Percentiles rank a stretch among this genome's conserved stretches.
Conservation (phyloP, 2,888 invertebrate species). For the Epistrophe grossulariae region DNA sequence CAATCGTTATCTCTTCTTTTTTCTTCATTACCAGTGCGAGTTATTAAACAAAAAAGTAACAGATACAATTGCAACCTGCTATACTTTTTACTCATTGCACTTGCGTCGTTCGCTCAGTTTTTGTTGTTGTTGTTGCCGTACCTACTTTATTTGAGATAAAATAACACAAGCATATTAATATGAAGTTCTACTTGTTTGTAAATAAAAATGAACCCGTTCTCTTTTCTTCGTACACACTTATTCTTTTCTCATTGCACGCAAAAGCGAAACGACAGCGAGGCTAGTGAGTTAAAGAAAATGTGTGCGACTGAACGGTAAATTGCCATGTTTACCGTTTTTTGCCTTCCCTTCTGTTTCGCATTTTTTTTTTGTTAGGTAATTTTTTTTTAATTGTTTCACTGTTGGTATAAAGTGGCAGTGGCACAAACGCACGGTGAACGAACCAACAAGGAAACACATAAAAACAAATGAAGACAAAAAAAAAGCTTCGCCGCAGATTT, state of each 20-base stretch:
- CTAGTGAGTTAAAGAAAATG: constrained; percentile 33
- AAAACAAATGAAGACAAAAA: constrained; percentile 19
- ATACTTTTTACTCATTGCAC: constrained; percentile 45
- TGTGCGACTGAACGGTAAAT: constrained; percentile 72
- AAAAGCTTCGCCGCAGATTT: constrained; percentile 47
- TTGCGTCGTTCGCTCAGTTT: constrained; percentile 35
- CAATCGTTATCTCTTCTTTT: neutral
- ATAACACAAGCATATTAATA: neutral
- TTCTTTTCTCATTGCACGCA: constrained; percentile 14
- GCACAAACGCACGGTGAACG: constrained; percentile 32
- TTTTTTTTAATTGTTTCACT: neutral
- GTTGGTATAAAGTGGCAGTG: constrained; percentile 19
- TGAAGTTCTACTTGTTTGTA: neutral
- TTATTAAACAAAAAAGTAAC: neutral
- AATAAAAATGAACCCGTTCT: constrained; percentile 25
- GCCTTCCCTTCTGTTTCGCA: constrained; percentile 59
- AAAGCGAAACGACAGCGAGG: constrained; percentile 10
- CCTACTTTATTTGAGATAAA: neutral
- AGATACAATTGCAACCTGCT: constrained; percentile 37
- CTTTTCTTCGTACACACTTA: constrained; percentile 13
- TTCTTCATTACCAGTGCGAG: neutral
- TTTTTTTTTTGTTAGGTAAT: neutral
- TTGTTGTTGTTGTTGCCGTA: neutral
- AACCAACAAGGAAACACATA: constrained; percentile 41
- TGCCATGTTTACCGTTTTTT: constrained; percentile 72